Percentiles rank a stretch among this genome's conserved stretches.
phyloP scores from a whole-genome alignment of 2,113 vertebrate species.

The Stegastes partitus region DNA sequence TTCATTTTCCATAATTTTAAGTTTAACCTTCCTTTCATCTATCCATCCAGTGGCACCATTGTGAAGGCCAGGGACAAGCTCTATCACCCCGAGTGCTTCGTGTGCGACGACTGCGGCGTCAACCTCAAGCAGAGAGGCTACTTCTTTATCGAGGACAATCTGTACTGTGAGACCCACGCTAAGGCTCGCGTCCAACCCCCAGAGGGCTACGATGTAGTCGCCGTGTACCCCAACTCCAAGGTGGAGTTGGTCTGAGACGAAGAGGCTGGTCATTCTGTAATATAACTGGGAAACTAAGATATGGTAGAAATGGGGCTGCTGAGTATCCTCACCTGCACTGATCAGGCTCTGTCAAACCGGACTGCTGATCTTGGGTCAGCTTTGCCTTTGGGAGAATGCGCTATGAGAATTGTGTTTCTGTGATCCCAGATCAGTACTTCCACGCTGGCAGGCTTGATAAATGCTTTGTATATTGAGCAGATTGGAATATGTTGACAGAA shows the following conservation, averaged over 20 bases:
- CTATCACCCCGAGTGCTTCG: slow-evolving; percentile 97
- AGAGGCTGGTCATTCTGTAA: not conserved
- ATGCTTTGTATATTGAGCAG: slow-evolving; percentile 39
- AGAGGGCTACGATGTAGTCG: slow-evolving; percentile 98
- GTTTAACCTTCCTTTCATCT: not conserved
- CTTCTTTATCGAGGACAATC: slow-evolving; percentile 97
- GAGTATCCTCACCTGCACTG: slow-evolving; percentile 30
- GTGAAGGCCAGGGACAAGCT: slow-evolving; percentile 98
- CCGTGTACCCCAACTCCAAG: slow-evolving; percentile 97
- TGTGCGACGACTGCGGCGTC: slow-evolving; percentile 94
- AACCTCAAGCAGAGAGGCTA: slow-evolving; percentile 97
- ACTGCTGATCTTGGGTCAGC: slow-evolving; percentile 49
- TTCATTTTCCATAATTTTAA: not conserved
- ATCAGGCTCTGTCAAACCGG: slow-evolving; percentile 42
- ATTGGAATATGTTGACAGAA: slow-evolving; percentile 39
- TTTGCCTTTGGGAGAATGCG: slow-evolving; percentile 28
- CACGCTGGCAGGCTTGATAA: slow-evolving; percentile 33
- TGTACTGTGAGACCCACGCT: slow-evolving; percentile 97
- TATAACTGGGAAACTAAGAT: slow-evolving; percentile 34
- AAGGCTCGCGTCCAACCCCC: slow-evolving; percentile 95
- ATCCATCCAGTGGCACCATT: slow-evolving; percentile 90
- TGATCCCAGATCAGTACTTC: slow-evolving; percentile 53
- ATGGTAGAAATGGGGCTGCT: slow-evolving; percentile 33
- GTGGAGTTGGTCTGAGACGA: slow-evolving; percentile 91
- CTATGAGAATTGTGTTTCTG: slow-evolving; percentile 13